Base-by-base conservation (phyloP, 2,888 invertebrate genomes). In the Oegoconia quadripuncta region DNA sequence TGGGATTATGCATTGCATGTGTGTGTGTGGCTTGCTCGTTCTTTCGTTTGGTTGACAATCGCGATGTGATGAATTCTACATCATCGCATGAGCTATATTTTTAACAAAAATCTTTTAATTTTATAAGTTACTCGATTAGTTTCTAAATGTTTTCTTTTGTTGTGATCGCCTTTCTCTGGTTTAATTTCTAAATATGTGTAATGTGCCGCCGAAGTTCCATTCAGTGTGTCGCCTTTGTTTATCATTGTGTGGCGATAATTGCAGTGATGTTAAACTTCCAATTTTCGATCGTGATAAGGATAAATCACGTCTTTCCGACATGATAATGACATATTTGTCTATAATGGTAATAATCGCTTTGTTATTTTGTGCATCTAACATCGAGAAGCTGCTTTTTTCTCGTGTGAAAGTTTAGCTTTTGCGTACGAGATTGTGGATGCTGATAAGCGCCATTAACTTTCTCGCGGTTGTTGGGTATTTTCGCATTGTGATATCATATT, bases 171-270 rank as follows among this genome's bases (percentile, higher is more conserved):
- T 86, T 88, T 78, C 78, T 82, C 67, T 68, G 65, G 81, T 84
- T 81, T 87, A 68, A 75, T 86, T 86, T 84, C 87, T 89, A 93
- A 93, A 92, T 92, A 95, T 95, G 95, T 94, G 93, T 92, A 92
- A 92, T 91, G 93, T 95, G 92, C 95, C 95, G 91, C 92, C 93
- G 91, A 95, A 95, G 92, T 95, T 94, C 90, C 94, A 94, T 91
- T 94, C 94, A 92, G 93, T 95, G 90, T 95, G 95, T 93, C 94
- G 95, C 90, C 93, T 95, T 91, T 95, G 95, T 92, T 93, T 95
- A 92, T 94, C 94, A 89, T 90, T 90, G 80, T 90, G 89, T 89
- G 91, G 91, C 84, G 89, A 88, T 88, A 88, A 88, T 86, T 89
- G 88, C 86, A 89, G 91, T 90, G 93, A 93, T 90, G 91, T 90